Evolutionary conservation across 2,113 vertebrate genomes (phyloP).

Genomic region (Nerophis ophidion): DNA sequence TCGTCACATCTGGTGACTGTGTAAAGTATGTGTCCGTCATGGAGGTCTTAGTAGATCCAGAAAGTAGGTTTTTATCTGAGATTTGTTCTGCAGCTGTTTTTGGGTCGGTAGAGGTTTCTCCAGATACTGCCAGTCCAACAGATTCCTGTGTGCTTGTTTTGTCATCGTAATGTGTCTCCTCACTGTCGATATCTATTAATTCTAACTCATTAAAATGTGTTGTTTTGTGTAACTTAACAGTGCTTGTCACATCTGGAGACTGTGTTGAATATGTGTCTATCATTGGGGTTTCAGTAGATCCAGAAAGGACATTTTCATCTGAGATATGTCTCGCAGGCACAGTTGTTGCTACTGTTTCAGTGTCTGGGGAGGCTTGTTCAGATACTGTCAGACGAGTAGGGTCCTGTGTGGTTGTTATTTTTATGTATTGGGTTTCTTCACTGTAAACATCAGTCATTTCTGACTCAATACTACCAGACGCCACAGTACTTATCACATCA

Average conservation of each 20-base stretch:
- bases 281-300: conserved; percentile 1
- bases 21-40: background rate
- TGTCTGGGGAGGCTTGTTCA: too few relatives aligned
- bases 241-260: background rate
- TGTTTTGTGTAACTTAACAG: background rate
- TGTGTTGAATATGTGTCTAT: conserved; percentile 7
- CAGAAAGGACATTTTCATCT: background rate
- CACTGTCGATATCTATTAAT: background rate
- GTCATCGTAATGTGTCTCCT: conserved; percentile 8
- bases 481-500: too few relatives aligned
- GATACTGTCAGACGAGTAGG: too few relatives aligned
- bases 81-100: background rate
- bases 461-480: too few relatives aligned
- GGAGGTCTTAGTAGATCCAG: background rate
- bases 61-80: conserved; percentile 3
- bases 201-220: conserved; percentile 7
- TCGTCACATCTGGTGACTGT: background rate
- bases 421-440: too few relatives aligned
- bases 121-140: background rate
- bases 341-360: too few relatives aligned
- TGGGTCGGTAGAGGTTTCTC: conserved; percentile 11
- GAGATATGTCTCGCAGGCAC: too few relatives aligned
- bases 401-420: too few relatives aligned
- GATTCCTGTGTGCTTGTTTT: conserved; percentile 4
- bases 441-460: too few relatives aligned